These are phyloP conservation scores for Lepidostoma basale DNA, from an alignment of 1,140 invertebrate genomes.

Conservation along the genomic window DNA sequence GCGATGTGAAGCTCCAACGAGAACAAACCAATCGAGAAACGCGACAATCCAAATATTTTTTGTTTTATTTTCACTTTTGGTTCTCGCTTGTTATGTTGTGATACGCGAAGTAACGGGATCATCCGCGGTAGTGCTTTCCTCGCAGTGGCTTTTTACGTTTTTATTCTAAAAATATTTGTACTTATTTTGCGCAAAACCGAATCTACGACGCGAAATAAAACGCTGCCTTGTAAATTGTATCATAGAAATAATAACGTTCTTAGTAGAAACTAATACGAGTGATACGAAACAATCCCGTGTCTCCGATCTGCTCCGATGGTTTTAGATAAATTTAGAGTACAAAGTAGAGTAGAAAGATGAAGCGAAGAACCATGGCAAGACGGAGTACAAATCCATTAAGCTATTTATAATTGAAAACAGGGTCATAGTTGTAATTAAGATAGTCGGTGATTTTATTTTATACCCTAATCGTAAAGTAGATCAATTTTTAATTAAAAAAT, in stretches of 20 bases:
- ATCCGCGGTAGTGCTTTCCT: slow-evolving; percentile 12
- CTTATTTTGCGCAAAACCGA: slow-evolving; percentile 31
- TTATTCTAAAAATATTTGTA: slow-evolving; percentile 28
- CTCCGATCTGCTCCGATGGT: neutral
- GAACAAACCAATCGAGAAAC: slow-evolving; percentile 30
- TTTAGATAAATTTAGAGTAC: slow-evolving; percentile 28
- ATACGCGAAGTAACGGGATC: slow-evolving; percentile 1
- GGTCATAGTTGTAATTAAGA: slow-evolving; percentile 26
- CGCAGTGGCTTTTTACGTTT: slow-evolving; percentile 37
- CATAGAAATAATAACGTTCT: neutral
- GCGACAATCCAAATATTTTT: slow-evolving; percentile 28
- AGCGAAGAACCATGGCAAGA: neutral
- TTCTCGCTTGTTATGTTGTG: slow-evolving; percentile 20
- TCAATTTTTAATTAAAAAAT: slow-evolving; percentile 19
- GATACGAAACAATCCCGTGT: neutral
- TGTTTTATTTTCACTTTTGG: slow-evolving; percentile 30
- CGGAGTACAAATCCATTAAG: slow-evolving; percentile 25
- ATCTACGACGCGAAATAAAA: neutral
- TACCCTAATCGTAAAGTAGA: slow-evolving; percentile 21
- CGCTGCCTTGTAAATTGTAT: slow-evolving; percentile 8
- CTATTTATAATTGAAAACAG: slow-evolving; percentile 21
- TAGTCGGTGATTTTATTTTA: slow-evolving; percentile 13
- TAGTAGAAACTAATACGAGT: neutral
- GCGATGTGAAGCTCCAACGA: slow-evolving; percentile 36
- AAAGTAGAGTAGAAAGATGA: slow-evolving; percentile 14